phyloP scores from a whole-genome alignment of 1,140 invertebrate genomes.

The Archivesica marissinica region DNA sequence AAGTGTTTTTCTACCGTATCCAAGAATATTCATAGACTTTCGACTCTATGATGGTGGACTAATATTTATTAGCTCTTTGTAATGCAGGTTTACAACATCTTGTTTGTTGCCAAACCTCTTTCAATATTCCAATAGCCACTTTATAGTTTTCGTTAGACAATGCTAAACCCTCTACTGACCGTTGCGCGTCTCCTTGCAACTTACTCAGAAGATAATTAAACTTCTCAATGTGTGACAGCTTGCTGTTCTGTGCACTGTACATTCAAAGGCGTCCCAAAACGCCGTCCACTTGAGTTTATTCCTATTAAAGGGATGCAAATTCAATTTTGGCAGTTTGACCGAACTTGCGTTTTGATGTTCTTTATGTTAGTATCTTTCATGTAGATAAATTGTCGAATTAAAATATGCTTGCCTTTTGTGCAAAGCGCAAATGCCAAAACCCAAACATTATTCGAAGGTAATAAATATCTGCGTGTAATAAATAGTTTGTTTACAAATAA shows the following conservation, averaged over 20 bases:
- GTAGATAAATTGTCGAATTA: too few relatives aligned
- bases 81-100: conserved; percentile 10
- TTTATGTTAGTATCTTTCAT: too few relatives aligned
- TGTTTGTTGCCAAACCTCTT: conserved; percentile 13
- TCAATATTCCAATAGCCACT: neutral
- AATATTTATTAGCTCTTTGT: conserved; percentile 8
- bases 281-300: neutral
- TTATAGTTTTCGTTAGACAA: conserved; percentile 10
- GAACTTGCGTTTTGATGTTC: too few relatives aligned
- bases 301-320: neutral
- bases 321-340: neutral
- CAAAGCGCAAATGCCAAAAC: too few relatives aligned
- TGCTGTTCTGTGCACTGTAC: neutral
- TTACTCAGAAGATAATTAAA: conserved; percentile 1
- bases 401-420: too few relatives aligned
- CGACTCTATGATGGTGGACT: neutral
- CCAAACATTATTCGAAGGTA: too few relatives aligned
- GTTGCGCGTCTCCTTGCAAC: neutral
- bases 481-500: too few relatives aligned
- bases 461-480: too few relatives aligned
- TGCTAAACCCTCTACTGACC: neutral
- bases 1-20: conserved; percentile 8
- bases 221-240: neutral
- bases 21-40: conserved; percentile 16
- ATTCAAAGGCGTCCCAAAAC: neutral